Base-by-base conservation (phyloP, 2,888 invertebrate genomes). In the Hyalella azteca region DNA sequence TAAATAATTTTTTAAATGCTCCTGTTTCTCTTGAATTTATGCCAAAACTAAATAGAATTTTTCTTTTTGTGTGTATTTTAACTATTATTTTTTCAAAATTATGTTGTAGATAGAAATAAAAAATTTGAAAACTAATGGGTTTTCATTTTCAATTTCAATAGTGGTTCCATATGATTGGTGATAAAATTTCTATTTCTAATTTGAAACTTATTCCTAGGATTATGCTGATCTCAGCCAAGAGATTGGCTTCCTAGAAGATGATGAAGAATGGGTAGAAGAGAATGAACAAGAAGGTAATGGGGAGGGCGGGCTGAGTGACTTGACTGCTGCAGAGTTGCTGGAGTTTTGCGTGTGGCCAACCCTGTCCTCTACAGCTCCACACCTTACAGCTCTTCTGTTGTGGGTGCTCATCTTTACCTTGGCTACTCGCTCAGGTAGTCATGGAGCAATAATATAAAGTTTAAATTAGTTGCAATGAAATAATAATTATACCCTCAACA, bases 281-380 rank as follows among this genome's bases (percentile, higher is more conserved):
- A 49, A 49, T 22, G 66, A 66, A 29, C 39, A 19, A 3, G 39
- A 15, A 7, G 36, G 5, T 2, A 19, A 11, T 5, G 39, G 36
- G 2, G 36, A 66, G 32, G 66, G 66, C 1, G 66, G 66, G 9
- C 36, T 66, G 36, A 66, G 39, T 36, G 32, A 32, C 36, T 29
- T 66, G 36, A 36, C 66, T 19, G 36, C 29, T 5, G 19, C 9
- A 7, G 66, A 66, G 66, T 29, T 79, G 7, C 22, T 73, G 45
- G 45, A 79, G 32, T 79, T 36, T 26, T 79, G 79, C 29, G 54
- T 79, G 39, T 22, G 49, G 22, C 79, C 79, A 15, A 79, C 79
- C 45, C 9, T 79, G 4, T 49, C 49, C 13, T 66, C 66, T 36
- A 66, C 66, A 1, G 66, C 36, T n/a, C 66, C 66, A 1, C 66